Evolutionary conservation across 2,888 invertebrate genomes (phyloP).

Genomic region (Lasioglossum zephyrum): DNA sequence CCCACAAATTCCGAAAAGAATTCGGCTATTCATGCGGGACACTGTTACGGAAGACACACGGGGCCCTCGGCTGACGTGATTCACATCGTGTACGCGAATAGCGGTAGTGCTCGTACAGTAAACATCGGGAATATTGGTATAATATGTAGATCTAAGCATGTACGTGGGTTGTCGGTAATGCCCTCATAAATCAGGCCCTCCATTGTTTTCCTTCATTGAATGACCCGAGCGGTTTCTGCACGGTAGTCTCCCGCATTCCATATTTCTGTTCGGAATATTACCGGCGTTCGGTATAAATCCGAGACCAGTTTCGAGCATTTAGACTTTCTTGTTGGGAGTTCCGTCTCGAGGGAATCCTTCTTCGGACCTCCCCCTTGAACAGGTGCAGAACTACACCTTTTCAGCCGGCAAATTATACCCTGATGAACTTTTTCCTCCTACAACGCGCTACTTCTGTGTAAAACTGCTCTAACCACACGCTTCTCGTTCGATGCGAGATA

Average conservation of each 20-base stretch:
- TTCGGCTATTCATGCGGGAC: slow-evolving; percentile 36
- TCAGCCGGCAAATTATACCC: slow-evolving; percentile 2
- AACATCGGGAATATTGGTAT: slow-evolving; percentile 72
- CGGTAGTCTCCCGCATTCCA: slow-evolving; percentile 67
- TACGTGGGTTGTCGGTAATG: slow-evolving; percentile 79
- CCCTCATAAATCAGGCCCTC: slow-evolving; percentile 79
- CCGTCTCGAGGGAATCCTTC: slow-evolving; percentile 39
- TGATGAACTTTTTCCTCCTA: not conserved
- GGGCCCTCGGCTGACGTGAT: slow-evolving; percentile 34
- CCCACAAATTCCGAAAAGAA: slow-evolving; percentile 3
- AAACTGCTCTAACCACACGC: not conserved
- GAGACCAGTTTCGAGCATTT: slow-evolving; percentile 44
- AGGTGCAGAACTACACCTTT: slow-evolving; percentile 40
- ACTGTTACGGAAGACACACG: slow-evolving; percentile 41
- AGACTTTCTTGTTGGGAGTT: slow-evolving; percentile 48
- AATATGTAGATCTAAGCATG: slow-evolving; percentile 74
- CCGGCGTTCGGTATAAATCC: slow-evolving; percentile 58
- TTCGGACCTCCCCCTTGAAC: slow-evolving; percentile 6
- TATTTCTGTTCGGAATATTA: slow-evolving; percentile 66
- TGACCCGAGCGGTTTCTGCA: slow-evolving; percentile 65
- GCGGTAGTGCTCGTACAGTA: slow-evolving; percentile 67
- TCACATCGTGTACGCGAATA: slow-evolving; percentile 59
- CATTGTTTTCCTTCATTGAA: slow-evolving; percentile 80
- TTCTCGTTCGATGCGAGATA: not conserved
- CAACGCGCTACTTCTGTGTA: not conserved